Conservation (phyloP, 2,113 vertebrate species). For the Antechinus stuartii region DNA sequence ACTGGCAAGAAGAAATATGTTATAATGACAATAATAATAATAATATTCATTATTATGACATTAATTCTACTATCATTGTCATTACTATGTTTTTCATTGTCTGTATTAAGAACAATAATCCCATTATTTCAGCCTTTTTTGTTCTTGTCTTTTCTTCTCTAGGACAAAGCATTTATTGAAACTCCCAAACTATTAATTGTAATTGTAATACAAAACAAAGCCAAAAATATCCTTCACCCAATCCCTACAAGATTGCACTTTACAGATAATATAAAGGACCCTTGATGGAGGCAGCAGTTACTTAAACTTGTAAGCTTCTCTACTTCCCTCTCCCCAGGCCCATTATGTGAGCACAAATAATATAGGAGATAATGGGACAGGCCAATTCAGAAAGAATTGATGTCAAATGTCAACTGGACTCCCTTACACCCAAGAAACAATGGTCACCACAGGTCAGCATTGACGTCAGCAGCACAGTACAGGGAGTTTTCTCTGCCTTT, state of each 20-base stretch:
- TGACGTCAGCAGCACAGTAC: not conserved
- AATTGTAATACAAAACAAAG: not conserved
- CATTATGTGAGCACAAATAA: not conserved
- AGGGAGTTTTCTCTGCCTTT: not conserved
- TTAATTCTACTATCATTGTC: not conserved
- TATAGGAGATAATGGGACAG: not conserved
- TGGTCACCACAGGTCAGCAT: not conserved
- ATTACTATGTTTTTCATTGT: not conserved
- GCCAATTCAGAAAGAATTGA: not conserved
- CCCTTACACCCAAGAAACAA: not conserved
- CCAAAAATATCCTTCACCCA: not conserved
- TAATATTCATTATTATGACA: not conserved
- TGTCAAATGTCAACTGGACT: not conserved
- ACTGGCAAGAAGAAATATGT: not conserved
- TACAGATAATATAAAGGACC: not conserved
- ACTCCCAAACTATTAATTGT: not conserved
- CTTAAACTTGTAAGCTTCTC: not conserved
- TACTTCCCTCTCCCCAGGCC: not conserved
- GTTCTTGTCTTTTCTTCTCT: not conserved
- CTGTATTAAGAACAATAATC: not conserved
- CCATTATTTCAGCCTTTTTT: not conserved
- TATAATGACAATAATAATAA: not conserved
- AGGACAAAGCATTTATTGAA: not conserved
- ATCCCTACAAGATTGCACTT: not conserved
- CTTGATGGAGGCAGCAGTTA: not conserved